Evolutionary conservation across 2,888 invertebrate species (phyloP).

Genomic region (Mythimna albipuncta): DNA sequence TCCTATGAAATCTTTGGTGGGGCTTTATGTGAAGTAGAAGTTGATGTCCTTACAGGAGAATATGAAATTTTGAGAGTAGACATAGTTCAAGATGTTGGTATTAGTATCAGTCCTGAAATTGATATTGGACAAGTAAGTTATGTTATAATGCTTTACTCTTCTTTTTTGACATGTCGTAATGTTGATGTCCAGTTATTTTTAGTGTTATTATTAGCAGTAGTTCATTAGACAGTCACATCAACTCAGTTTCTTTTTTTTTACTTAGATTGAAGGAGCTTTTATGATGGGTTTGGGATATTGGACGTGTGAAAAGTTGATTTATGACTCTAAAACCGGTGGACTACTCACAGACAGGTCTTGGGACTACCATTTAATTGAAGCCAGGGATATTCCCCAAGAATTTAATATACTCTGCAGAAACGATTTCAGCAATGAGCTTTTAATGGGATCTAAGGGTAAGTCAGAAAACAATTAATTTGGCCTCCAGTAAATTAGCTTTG

Average conservation of each 20-base stretch:
- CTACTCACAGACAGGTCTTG: conserved; percentile 92
- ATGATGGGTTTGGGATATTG: conserved; percentile 92
- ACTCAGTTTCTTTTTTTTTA: not conserved
- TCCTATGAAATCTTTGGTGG: conserved; percentile 87
- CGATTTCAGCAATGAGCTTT: conserved; percentile 59
- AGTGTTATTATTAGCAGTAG: not conserved
- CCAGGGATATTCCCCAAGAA: conserved; percentile 92
- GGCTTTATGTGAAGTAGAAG: conserved; percentile 92
- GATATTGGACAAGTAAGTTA: conserved; percentile 91
- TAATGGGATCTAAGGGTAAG: conserved; percentile 74
- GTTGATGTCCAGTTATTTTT: not conserved
- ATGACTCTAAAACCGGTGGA: conserved; percentile 89
- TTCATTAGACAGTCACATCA: too few relatives aligned
- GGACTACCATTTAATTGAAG: conserved; percentile 92
- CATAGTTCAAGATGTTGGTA: conserved; percentile 92
- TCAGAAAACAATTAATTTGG: not conserved
- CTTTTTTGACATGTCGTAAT: not conserved
- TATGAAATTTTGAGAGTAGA: conserved; percentile 91
- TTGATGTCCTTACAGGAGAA: conserved; percentile 94
- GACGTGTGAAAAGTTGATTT: conserved; percentile 91
- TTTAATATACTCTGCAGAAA: conserved; percentile 90
- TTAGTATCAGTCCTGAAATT: conserved; percentile 91
- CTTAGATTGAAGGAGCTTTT: conserved; percentile 92
- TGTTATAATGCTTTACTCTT: not conserved
- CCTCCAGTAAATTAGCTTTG: not conserved